Conservation (phyloP, 2,797 vertebrate species). For the Ataeniobius toweri region DNA sequence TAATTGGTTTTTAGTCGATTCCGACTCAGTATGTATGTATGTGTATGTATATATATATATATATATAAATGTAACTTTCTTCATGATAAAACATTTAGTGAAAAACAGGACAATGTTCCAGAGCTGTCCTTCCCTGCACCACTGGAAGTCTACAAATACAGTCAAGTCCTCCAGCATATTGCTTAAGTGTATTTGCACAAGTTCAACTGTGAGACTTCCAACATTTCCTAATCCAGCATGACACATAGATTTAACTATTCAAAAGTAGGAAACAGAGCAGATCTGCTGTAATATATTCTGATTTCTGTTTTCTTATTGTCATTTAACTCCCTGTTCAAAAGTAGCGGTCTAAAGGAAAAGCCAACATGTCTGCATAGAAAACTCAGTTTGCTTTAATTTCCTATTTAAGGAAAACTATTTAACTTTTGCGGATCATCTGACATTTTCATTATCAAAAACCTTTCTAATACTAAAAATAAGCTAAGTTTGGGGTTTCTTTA, state of each 20-base stretch:
- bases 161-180: too few species aligned
- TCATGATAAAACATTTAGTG: too few species aligned
- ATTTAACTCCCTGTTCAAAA: background rate
- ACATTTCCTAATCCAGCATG: background rate
- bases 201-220: background rate
- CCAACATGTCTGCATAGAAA: background rate
- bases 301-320: background rate
- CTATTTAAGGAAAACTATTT: too few species aligned
- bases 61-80: too few species aligned
- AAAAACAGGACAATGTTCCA: too few species aligned
- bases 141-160: too few species aligned
- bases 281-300: background rate
- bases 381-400: too few species aligned
- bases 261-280: background rate
- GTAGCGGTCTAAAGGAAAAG: background rate
- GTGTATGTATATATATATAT: too few species aligned
- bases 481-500: background rate
- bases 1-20: too few species aligned
- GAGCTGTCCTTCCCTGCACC: too few species aligned
- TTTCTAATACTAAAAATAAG: background rate
- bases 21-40: too few species aligned
- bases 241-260: background rate
- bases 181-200: too few species aligned
- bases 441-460: background rate
- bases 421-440: background rate